Percentiles rank a stretch among this genome's conserved stretches.
Evolutionary conservation across 1,140 invertebrate genomes (phyloP).

Genomic region (Tetranychus cinnabarinus): DNA sequence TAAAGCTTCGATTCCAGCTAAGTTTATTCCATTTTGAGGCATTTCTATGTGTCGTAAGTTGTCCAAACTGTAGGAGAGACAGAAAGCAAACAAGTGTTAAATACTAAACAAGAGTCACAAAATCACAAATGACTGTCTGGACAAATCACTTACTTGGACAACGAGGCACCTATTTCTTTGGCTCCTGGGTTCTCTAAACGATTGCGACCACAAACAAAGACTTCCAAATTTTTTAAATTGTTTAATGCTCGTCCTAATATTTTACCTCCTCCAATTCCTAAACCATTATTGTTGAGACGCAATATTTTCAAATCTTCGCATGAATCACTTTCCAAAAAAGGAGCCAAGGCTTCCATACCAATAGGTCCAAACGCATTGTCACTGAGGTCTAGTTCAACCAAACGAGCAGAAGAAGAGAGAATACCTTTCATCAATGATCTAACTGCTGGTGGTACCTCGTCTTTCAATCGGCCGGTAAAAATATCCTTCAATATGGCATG

Average conservation of each 20-base stretch:
- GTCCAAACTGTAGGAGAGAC: constrained; percentile 33
- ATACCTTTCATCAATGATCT: constrained; percentile 54
- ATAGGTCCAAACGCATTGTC: constrained; percentile 97
- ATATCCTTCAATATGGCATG: constrained; percentile 76
- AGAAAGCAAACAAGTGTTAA: constrained; percentile 6
- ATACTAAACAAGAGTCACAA: too few species aligned
- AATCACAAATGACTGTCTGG: too few species aligned
- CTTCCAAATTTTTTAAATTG: constrained; percentile 28
- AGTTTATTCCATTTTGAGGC: constrained; percentile 92
- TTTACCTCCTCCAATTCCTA: constrained; percentile 69
- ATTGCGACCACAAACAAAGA: constrained; percentile 81
- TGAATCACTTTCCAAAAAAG: constrained; percentile 51
- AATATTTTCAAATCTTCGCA: constrained; percentile 59
- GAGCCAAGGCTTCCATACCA: constrained; percentile 65
- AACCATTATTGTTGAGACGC: constrained; percentile 76
- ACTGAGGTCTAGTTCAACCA: constrained; percentile 74
- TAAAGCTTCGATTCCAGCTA: constrained; percentile 50
- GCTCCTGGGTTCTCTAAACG: constrained; percentile 82
- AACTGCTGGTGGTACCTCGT: constrained; percentile 76
- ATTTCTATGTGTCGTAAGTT: constrained; percentile 71
- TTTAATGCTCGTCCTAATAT: constrained; percentile 18
- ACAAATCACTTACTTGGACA: constrained; percentile 34
- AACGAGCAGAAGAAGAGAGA: constrained; percentile 42
- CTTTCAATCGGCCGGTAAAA: constrained; percentile 78
- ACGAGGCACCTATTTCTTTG: constrained; percentile 45